Base-by-base conservation (phyloP, 1,140 invertebrate genomes). In the Drosophila arizonae region DNA sequence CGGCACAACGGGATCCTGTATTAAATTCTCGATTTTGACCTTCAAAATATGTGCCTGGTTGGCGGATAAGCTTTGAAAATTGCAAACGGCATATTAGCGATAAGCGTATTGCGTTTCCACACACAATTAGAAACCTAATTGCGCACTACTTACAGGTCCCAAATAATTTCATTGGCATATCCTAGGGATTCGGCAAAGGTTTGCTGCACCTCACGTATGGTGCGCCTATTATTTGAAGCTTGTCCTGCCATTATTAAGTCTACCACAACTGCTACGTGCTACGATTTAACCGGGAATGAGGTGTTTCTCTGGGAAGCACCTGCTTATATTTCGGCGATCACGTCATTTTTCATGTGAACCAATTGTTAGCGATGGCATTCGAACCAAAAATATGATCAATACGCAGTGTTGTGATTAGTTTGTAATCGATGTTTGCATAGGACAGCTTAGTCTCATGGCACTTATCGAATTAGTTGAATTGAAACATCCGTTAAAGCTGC, bases 111-210 rank as follows among this genome's bases (percentile, higher is more conserved):
- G 6, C 4, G 41, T 41, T 36, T 45, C 28, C 30, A 69, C 6
- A 33, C 6, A 33, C 33, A 33, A 33, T 33, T 33, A 1, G 6
- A 33, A 33, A 33, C 6, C 6, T 8, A 33, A 33, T 13, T 69
- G 63, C 82, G 66, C 56, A 77, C 28, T 76, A 89, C 85, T 84
- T 50, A 91, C 90, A 77, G 56, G 54, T 91, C 89, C 90, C 90
- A 91, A 15, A 85, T 84, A 2, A 76, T 72, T 28, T 90, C 76
- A 10, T 66, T 55, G 0, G 56, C 54, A 50, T 72, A 78, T 6
- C 79, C 79, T 9, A 76, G 63, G 2, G 66, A 72, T 10, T 75
- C 74, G 0, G 67, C 82, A 52, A 91, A 91, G 13, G 55, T 54
- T 51, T 87, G 77, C 60, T 91, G 90, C 43, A 90, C 76, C 6